These are phyloP conservation scores for Panurus biarmicus DNA, from an alignment of 2,113 vertebrate genomes.

Conservation along the genomic window DNA sequence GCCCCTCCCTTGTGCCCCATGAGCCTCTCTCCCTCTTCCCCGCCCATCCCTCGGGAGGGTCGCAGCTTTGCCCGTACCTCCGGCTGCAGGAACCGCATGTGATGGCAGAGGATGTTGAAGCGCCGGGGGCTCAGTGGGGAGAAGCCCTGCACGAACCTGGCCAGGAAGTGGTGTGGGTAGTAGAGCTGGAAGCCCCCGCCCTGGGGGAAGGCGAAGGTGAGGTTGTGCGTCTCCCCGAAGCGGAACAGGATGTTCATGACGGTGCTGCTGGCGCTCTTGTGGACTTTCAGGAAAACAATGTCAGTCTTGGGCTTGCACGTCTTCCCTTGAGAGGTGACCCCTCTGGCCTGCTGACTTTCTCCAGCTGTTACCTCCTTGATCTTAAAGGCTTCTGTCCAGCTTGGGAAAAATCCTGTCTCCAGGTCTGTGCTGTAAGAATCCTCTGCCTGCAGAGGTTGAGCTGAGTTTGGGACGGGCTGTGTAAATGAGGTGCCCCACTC, in stretches of 20 bases:
- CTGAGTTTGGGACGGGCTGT: background rate
- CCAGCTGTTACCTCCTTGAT: background rate
- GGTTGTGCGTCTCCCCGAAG: constrained; percentile 75
- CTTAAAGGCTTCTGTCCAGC: background rate
- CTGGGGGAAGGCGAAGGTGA: constrained; percentile 77
- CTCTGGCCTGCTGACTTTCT: background rate
- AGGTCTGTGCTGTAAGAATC: background rate
- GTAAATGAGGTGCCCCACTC: background rate
- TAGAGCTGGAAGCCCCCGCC: constrained; percentile 69
- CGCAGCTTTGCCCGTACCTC: constrained; percentile 56
- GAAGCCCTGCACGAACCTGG: constrained; percentile 73
- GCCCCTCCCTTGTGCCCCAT: accelerated
- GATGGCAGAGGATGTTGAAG: constrained; percentile 84
- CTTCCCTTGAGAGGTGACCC: background rate
- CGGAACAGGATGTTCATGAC: constrained; percentile 83
- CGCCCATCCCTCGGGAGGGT: accelerated
- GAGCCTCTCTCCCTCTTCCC: background rate
- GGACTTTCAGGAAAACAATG: constrained; percentile 83
- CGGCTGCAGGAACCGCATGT: constrained; percentile 77
- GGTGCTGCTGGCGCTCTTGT: constrained; percentile 85
- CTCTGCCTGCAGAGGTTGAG: background rate
- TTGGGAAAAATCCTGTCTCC: background rate
- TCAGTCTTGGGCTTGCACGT: constrained; percentile 69
- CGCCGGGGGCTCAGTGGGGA: background rate
- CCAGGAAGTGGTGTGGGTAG: constrained; percentile 74